Evolutionary conservation across 2,888 invertebrate species (phyloP).

Genomic region (Dendrolimus houi): DNA sequence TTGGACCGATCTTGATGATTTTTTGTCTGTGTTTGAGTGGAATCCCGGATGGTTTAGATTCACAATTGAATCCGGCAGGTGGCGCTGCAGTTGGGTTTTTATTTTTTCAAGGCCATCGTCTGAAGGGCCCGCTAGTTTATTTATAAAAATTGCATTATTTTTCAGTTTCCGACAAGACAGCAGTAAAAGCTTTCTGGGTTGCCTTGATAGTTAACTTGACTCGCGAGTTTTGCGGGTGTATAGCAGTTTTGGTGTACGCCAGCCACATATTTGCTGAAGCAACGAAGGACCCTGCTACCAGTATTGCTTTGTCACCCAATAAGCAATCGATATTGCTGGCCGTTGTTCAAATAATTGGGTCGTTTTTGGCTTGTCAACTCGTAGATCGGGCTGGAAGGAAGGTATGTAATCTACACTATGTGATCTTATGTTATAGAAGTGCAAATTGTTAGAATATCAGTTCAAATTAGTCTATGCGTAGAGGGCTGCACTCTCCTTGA

Average conservation of each 20-base stretch:
- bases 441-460: no score
- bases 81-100: no score
- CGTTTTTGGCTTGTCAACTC: slow-evolving; percentile 62
- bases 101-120: no score
- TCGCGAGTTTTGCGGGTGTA: slow-evolving; percentile 65
- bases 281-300: slow-evolving; percentile 33
- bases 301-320: slow-evolving; percentile 54
- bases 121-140: no score
- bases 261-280: slow-evolving; percentile 63
- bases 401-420: slow-evolving; percentile 24
- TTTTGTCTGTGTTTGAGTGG: no score
- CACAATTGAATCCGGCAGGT: no score
- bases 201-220: slow-evolving; percentile 60
- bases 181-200: slow-evolving; percentile 65
- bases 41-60: no score
- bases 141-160: neutral
- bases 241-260: slow-evolving; percentile 62
- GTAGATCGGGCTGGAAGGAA: slow-evolving; percentile 60
- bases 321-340: slow-evolving; percentile 63
- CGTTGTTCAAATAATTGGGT: slow-evolving; percentile 58
- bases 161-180: slow-evolving; percentile 52
- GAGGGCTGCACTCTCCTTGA: no score
- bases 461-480: no score
- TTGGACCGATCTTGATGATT: no score
- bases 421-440: no score